Evolutionary conservation across 1,140 invertebrate genomes (phyloP).

Genomic region (Drosophila oshimai): DNA sequence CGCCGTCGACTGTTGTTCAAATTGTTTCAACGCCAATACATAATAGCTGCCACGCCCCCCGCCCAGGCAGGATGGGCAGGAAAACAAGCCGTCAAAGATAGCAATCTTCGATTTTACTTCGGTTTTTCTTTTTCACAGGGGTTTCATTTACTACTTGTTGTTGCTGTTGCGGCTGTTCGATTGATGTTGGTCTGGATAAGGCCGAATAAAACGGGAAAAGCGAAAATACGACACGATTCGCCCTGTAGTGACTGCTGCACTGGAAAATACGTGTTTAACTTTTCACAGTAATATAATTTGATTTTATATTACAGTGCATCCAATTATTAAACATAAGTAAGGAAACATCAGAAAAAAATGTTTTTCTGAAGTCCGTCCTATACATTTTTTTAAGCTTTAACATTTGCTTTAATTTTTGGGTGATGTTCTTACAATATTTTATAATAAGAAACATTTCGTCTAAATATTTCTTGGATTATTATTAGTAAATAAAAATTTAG

Average conservation of each 20-base stretch:
- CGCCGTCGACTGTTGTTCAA: conserved; percentile 64
- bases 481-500: no score
- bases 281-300: no score
- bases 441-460: no score
- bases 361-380: no score
- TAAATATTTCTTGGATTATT: no score
- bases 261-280: no score
- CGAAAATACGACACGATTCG: conserved; percentile 44
- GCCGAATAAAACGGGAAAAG: conserved; percentile 23
- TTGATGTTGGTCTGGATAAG: conserved; percentile 72
- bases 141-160: conserved; percentile 73
- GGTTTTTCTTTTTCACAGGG: conserved; percentile 34
- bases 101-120: conserved; percentile 81
- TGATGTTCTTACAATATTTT: no score
- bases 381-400: no score
- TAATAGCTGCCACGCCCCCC: conserved; percentile 70
- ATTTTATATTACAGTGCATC: no score
- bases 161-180: conserved; percentile 56
- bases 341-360: no score
- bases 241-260: conserved; percentile 20
- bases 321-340: no score
- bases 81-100: conserved; percentile 82
- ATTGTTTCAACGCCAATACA: conserved; percentile 82
- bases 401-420: no score
- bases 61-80: conserved; percentile 42